Evolutionary conservation across 2,888 invertebrate species (phyloP), one percentile per base, ranked within the genome.

Genomic region (Itoplectis maculator): DNA sequence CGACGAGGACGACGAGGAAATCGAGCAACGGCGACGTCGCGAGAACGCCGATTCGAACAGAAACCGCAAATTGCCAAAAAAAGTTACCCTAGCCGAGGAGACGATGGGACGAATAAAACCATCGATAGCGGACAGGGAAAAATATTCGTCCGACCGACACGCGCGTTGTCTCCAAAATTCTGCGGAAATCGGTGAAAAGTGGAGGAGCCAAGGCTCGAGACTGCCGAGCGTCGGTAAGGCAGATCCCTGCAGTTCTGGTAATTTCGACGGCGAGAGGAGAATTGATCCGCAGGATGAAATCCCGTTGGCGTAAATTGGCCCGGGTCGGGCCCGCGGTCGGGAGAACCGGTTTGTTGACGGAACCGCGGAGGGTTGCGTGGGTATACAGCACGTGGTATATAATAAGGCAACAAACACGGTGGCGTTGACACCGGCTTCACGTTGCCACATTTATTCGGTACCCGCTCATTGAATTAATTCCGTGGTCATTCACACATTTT

Each of bases 61-160:
- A 49, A 6, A 45, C n/a, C 42, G 42, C 7, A 79, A 37, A 29
- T 63, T 40, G 20, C 51, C 23, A 8, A 82, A 78, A 75, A 20
- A 66, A 11, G 3, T 74, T 49, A 65, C 79, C 13, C 51, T 63
- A 8, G 70, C 51, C 29, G 84, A 86, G 15, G 80, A 75, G 18
- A 61, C 84, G 54, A 37, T 89, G n/a, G 79, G 72, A 4, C 83
- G 83, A 29, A 88, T 90, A 61, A 83, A 88, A 72, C 89, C 89
- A 0, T 74, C 88, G n/a, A 78, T 90, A 8, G 81, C 82, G 8
- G 83, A 75, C 1, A 86, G 89, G 59, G 70, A 86, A 47, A 69
- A 79, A 54, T 82, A 87, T 70, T 42, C 84, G 8, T 75, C 69
- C 45, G 63, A 84, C 4, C 85, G 86, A 35, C 88, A 88, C 65